phyloP scores from a whole-genome alignment of 2,113 vertebrate genomes.

The Hypomesus transpacificus region DNA sequence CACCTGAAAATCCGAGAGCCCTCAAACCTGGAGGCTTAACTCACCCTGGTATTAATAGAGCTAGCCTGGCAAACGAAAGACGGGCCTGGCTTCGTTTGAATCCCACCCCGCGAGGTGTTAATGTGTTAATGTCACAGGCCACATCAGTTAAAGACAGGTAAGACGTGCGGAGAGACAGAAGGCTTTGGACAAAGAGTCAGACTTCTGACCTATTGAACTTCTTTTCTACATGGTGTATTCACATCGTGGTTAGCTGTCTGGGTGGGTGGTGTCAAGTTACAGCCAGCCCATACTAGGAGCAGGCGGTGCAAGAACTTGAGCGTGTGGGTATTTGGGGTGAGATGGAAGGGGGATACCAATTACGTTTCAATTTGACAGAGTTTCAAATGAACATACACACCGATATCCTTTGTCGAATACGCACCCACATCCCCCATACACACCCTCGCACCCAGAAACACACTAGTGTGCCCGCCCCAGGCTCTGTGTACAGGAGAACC shows the following conservation, averaged over 20 bases:
- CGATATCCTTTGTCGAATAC: too few species aligned
- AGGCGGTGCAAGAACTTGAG: conserved; percentile 30
- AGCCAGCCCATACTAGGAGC: conserved; percentile 34
- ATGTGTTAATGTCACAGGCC: conserved; percentile 47
- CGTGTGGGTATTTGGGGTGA: conserved; percentile 37
- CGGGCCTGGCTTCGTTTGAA: conserved; percentile 27
- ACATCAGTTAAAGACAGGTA: conserved; percentile 15
- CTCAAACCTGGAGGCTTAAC: conserved; percentile 48
- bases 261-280: conserved; percentile 29
- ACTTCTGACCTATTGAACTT: conserved; percentile 18
- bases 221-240: too few species aligned
- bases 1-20: conserved; percentile 51
- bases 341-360: conserved; percentile 38
- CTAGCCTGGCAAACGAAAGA: conserved; percentile 36
- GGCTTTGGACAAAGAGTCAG: conserved; percentile 13
- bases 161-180: conserved; percentile 8
- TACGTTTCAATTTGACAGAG: conserved; percentile 27
- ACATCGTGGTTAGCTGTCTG: background rate
- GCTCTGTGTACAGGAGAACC: conserved; percentile 34
- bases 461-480: background rate
- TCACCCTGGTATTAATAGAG: conserved; percentile 62
- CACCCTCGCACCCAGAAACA: background rate
- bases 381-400: conserved; percentile 25
- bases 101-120: conserved; percentile 33
- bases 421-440: background rate